Evolutionary conservation across 2,797 vertebrate species (phyloP), one percentile per base, ranked within the genome.

Genomic region (Cryptoblepharus egeriae): DNA sequence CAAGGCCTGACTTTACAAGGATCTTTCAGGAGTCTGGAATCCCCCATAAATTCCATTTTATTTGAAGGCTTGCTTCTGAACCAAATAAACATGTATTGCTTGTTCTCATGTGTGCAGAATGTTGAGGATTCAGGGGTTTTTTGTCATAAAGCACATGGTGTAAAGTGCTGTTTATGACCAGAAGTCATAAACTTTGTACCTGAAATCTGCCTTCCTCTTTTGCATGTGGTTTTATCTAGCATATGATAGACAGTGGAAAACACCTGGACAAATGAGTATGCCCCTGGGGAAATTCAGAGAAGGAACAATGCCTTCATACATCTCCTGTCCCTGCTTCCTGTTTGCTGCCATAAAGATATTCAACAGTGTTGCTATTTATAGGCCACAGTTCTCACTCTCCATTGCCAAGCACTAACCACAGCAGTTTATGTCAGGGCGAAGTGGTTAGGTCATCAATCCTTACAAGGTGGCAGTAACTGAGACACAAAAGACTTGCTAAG

Each of bases 341-440:
- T 18, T 5, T 6, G 61, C 72, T 57, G 2, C 4, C 77, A 22
- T 65, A 32, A 88, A 81, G 77, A 75, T 68, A 87, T 9, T 89
- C 85, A 86, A 85, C 84, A 83, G 16, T 5, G 64, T 87, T 81
- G 85, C 67, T 1, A 1, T 78, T 81, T 77, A 73, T 55, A 65
- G 75, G 81, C 60, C 52, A 22, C 71, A 74, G 81, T 89, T 0
- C 11, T 0, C 39, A 80, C 85, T 85, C 76, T 30, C 0, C 22
- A 85, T 82, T 69, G 35, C 85, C 79, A 84, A 69, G 82, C 87
- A n/a, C 68, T 87, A 87, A 90, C 86, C 79, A 63, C 57, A 83
- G 26, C 85, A 63, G 64, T 77, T 64, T 79, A 64, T 2, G 28
- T 84, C 67, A 87, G 75, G 73, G 78, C 42, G 81, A 88, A 90